Evolutionary conservation across 2,888 invertebrate genomes (phyloP).

Genomic region (Chaetogeoica ovagalla): DNA sequence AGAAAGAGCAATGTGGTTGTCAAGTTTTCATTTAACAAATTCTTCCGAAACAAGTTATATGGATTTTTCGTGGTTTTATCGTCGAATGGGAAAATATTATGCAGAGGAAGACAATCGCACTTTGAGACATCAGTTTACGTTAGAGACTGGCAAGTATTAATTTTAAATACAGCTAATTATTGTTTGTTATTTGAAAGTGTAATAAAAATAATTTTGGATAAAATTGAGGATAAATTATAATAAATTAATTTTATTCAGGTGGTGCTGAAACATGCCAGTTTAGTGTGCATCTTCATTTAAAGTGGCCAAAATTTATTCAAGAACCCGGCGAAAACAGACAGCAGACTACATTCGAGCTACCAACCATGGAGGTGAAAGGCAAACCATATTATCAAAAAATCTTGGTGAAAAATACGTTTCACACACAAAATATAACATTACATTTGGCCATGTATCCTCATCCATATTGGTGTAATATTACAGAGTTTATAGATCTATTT

Average conservation of each 20-base stretch:
- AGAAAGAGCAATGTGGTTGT: slow-evolving; percentile 49
- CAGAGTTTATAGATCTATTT: slow-evolving; percentile 43
- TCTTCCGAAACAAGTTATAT: slow-evolving; percentile 49
- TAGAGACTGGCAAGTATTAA: slow-evolving; percentile 36
- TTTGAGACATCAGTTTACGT: slow-evolving; percentile 45
- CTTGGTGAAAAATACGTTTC: slow-evolving; percentile 47
- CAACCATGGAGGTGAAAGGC: slow-evolving; percentile 45
- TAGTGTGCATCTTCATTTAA: slow-evolving; percentile 49
- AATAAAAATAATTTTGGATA: too few relatives aligned
- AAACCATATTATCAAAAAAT: slow-evolving; percentile 47
- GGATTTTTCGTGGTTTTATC: slow-evolving; percentile 53
- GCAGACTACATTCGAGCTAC: slow-evolving; percentile 48
- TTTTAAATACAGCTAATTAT: not conserved
- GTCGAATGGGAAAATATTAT: slow-evolving; percentile 49
- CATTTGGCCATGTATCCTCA: slow-evolving; percentile 48
- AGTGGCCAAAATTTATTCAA: slow-evolving; percentile 50
- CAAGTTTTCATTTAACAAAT: slow-evolving; percentile 42
- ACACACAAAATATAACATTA: slow-evolving; percentile 47
- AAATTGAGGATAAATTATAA: not conserved
- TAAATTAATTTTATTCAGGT: slow-evolving; percentile 8
- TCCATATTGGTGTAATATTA: slow-evolving; percentile 49
- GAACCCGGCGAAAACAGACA: slow-evolving; percentile 51
- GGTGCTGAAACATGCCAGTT: slow-evolving; percentile 49
- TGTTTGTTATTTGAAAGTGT: not conserved
- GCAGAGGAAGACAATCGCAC: slow-evolving; percentile 47